Base-by-base conservation (phyloP, 2,797 vertebrate species). In the Australoheros facetus region DNA sequence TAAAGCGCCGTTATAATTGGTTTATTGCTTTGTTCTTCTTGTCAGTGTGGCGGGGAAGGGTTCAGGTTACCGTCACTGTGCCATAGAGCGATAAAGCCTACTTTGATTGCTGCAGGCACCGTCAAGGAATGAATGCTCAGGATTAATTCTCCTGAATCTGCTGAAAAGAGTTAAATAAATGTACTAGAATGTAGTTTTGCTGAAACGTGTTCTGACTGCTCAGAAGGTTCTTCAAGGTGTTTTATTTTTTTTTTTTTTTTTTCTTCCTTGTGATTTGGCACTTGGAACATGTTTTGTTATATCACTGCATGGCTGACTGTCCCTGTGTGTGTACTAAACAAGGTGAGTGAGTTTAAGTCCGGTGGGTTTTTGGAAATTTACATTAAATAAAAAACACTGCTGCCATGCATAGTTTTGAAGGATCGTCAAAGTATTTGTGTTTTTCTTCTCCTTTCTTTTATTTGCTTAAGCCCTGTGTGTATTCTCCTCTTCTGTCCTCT, bases 1-100 rank as follows among this genome's bases (percentile, higher is more conserved):
- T 94, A 93, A 94, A 92, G 88, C 91, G 13, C 55, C 39, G 78
- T 88, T 90, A 89, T 95, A 95, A 95, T 95, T 95, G 95, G 92
- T 94, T 95, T 92, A 91, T 88, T 66, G 89, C 90, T 86, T 91
- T 92, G 91, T 93, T 90, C 84, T 85, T 89, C 87, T 87, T 84
- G 87, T 88, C 75, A 28, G 82, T 53, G 89, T 26, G 56, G 59
- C 73, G 83, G 62, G 78, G 71, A 91, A 87, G 86, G 84, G 91
- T 90, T 93, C 90, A 48, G 92, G 93, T 90, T 94, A 77, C 87
- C 69, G 88, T 92, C 88, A 84, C 90, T 74, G 87, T 90, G 92
- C 85, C 86, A 75, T 80, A 53, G 54, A 79, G 81, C 54, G 89
- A 93, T 92, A 90, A 91, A 87, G 86, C 80, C 70, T 42, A 7